Evolutionary conservation across 2,888 invertebrate species (phyloP).

Genomic region (Mimas tiliae): DNA sequence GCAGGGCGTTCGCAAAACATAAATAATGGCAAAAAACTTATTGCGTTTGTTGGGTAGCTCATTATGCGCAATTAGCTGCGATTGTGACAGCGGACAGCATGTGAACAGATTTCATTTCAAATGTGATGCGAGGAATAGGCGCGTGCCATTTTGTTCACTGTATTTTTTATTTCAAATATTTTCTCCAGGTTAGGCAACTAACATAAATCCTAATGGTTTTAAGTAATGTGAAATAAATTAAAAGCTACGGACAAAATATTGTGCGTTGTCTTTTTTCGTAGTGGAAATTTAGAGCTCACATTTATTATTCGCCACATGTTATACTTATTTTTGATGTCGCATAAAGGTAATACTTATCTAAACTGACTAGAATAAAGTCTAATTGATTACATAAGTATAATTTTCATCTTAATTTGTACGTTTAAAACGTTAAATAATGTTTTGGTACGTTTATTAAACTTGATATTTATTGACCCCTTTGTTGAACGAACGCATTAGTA

Average conservation of each 20-base stretch:
- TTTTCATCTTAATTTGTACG: constrained; percentile 68
- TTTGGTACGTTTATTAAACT: constrained; percentile 72
- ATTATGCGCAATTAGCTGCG: constrained; percentile 84
- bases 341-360: too few species aligned
- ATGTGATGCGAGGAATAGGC: constrained; percentile 42
- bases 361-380: not conserved
- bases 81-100: constrained; percentile 77
- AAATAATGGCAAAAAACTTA: constrained; percentile 82
- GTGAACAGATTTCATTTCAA: constrained; percentile 74
- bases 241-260: too few species aligned
- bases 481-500: constrained; percentile 76
- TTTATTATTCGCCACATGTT: too few species aligned
- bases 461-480: constrained; percentile 72
- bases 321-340: too few species aligned
- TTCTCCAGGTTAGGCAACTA: not conserved
- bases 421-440: constrained; percentile 63
- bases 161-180: not conserved
- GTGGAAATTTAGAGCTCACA: too few species aligned
- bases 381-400: constrained; percentile 23
- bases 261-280: too few species aligned
- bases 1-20: constrained; percentile 70
- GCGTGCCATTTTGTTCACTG: constrained; percentile 49
- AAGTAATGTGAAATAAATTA: too few species aligned
- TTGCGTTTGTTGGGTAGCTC: constrained; percentile 78
- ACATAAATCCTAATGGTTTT: not conserved